These are phyloP conservation scores for Halcyon senegalensis DNA, from an alignment of 2,113 vertebrate genomes.

Conservation along the genomic window DNA sequence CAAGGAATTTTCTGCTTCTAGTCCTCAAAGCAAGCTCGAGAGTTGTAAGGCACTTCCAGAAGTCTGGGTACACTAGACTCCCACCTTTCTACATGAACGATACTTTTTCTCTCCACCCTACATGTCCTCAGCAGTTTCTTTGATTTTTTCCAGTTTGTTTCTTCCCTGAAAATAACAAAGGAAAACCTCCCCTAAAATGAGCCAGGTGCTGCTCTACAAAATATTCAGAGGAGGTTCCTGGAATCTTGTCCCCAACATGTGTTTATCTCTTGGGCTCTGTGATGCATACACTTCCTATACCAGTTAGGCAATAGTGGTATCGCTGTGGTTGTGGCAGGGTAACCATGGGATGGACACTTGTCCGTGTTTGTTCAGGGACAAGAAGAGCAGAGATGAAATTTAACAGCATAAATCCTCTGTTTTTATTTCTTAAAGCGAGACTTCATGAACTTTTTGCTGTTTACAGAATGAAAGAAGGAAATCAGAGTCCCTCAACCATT, in stretches of 20 bases:
- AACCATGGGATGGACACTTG: background rate
- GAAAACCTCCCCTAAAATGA: background rate
- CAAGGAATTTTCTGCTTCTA: background rate
- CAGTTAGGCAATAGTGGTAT: background rate
- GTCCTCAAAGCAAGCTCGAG: background rate
- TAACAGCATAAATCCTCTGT: background rate
- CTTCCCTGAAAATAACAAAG: background rate
- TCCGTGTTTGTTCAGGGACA: background rate
- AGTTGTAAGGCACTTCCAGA: background rate
- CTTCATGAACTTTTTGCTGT: background rate
- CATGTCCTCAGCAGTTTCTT: background rate
- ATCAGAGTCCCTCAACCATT: background rate
- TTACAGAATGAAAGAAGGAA: background rate
- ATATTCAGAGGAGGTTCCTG: background rate
- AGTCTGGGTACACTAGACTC: background rate
- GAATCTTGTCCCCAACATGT: background rate
- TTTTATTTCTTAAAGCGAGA: background rate
- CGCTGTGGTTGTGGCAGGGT: background rate
- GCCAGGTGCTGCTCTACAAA: background rate
- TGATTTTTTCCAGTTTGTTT: background rate
- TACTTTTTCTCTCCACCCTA: background rate
- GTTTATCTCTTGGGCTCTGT: background rate
- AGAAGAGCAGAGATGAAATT: background rate
- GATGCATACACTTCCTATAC: background rate
- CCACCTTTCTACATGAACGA: background rate